Evolutionary conservation across 1,140 invertebrate species (phyloP), one percentile per base, ranked within the genome.

Genomic region (Scaptodrosophila lebanonensis): DNA sequence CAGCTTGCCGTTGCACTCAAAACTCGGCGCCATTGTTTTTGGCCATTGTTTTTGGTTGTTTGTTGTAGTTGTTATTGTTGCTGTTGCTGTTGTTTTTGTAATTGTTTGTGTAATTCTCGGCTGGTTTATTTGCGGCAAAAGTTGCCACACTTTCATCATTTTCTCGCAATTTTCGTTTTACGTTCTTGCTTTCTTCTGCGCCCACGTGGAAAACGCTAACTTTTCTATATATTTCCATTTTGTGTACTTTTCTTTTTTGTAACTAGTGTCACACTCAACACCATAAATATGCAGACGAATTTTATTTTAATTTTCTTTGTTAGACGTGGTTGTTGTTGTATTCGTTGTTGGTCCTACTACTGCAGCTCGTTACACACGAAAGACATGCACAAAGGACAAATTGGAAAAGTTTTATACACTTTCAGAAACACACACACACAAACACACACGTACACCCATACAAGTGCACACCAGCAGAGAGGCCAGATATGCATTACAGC

Each of bases 381-480:
- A 66, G 64, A 66, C 64, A 66, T 66, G 60, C 60, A 63, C 64
- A 66, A 63, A 66, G 64, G 59, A 66, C 64, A 66, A 66, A 66
- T 66, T 66, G 64, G 64, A 66, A 66, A 66, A 66, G 64, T 66
- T 66, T 63, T 63, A 63, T 58, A 63, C 48, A 57, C 25, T 57
- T 66, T 47, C 51, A 65, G 27, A 66, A 15, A 42, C 48, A 35
- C 18, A 11, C 25, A 16, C 33, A 4, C 39, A 27, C 40, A 22
- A 39, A 32, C 30, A 50, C 33, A 12, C 40, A 20, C 15, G 20
- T 9, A 48, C 13, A 33, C 32, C 17, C 42, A 59, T 22, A 33
- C 35, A 36, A 22, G 33, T 36, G 42, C 11, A 25, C 8, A 25
- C 8, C 3, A 4, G 8, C 22, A 16, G 27, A 17, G 8, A 9